phyloP scores from a whole-genome alignment of 2,113 vertebrate genomes.

The Lophius piscatorius region DNA sequence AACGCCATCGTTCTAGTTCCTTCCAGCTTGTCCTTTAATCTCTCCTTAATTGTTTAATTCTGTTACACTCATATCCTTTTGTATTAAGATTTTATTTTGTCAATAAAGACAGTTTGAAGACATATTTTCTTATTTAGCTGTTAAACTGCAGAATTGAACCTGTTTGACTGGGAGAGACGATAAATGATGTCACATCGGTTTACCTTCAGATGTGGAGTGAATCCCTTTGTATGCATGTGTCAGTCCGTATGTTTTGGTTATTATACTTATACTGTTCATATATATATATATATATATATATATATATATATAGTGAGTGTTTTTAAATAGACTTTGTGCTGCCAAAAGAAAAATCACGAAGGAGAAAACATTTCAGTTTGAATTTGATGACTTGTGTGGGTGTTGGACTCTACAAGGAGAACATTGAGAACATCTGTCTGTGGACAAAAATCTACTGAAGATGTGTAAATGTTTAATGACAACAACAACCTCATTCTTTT shows the following conservation, averaged over 20 bases:
- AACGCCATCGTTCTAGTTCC: conserved; percentile 14
- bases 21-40: conserved; percentile 30
- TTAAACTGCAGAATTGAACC: no score
- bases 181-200: conserved; percentile 15
- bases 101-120: not conserved
- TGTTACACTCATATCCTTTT: conserved; percentile 8
- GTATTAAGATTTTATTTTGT: conserved; percentile 16
- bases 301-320: conserved; percentile 29
- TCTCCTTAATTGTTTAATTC: conserved; percentile 11
- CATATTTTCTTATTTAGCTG: not conserved
- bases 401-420: not conserved
- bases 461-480: conserved; percentile 17
- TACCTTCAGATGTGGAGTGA: conserved; percentile 44
- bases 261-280: conserved; percentile 22
- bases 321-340: conserved; percentile 63
- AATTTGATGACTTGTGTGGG: conserved; percentile 1
- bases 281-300: no score
- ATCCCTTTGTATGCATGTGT: conserved; percentile 72
- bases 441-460: conserved; percentile 23
- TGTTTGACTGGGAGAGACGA: not conserved
- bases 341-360: conserved; percentile 52
- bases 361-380: conserved; percentile 16
- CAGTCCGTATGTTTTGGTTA: conserved; percentile 58
- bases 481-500: conserved; percentile 9
- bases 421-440: conserved; percentile 19